Evolutionary conservation across 2,797 vertebrate genomes (phyloP).

Genomic region (Lagocephalus sceleratus): DNA sequence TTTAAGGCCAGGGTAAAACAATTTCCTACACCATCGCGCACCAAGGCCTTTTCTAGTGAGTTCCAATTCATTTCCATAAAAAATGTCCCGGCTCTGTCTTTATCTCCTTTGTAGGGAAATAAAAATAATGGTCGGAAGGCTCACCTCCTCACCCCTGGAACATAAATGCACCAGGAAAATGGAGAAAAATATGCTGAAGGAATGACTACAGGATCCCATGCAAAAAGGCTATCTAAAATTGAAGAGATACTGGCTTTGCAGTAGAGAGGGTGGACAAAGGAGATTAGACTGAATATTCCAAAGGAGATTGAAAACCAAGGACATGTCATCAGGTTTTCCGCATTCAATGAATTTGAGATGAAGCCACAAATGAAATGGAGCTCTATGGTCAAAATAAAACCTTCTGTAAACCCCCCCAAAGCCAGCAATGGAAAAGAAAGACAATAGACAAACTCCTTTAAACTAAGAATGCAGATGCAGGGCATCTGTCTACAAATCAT

Average conservation of each 20-base stretch:
- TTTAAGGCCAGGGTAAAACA: constrained; percentile 19
- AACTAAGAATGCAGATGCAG: constrained; percentile 4
- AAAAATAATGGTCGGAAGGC: constrained; percentile 25
- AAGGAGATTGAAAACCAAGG: constrained; percentile 56
- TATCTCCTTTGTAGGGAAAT: constrained; percentile 18
- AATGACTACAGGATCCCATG: constrained; percentile 15
- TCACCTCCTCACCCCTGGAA: constrained; percentile 26
- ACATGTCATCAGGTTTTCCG: constrained; percentile 38
- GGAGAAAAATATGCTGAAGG: constrained; percentile 19
- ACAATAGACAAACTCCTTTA: constrained; percentile 3
- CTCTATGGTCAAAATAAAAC: constrained; percentile 8
- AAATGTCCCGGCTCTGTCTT: constrained; percentile 17
- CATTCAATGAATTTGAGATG: constrained; percentile 49
- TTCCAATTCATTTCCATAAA: constrained; percentile 32
- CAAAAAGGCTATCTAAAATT: constrained; percentile 31
- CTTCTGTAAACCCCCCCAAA: constrained; percentile 12
- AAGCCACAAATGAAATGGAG: constrained; percentile 29
- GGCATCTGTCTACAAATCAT: not conserved
- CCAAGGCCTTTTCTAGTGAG: constrained; percentile 1
- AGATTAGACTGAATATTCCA: constrained; percentile 46
- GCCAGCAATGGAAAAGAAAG: constrained; percentile 3
- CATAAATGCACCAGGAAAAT: constrained; percentile 8
- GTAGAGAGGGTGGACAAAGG: constrained; percentile 7
- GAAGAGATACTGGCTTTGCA: constrained; percentile 40
- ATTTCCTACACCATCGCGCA: not conserved